Conservation (phyloP, 2,888 invertebrate species). For the Cylindroiulus punctatus region DNA sequence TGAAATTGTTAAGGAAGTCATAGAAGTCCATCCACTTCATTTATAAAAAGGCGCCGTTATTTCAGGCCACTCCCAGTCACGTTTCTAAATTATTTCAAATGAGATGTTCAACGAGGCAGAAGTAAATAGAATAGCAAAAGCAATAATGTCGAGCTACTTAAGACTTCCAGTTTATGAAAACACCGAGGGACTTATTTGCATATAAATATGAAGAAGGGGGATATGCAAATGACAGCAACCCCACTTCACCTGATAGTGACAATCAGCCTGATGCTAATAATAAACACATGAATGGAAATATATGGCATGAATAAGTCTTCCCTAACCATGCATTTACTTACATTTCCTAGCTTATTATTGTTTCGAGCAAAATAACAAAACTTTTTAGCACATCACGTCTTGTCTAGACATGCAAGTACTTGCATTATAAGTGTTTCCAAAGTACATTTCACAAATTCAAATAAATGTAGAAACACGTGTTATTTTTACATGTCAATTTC, state of each 20-base stretch:
- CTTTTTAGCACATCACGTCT: neutral
- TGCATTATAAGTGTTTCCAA: neutral
- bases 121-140: neutral
- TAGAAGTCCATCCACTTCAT: neutral
- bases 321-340: neutral
- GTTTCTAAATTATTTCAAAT: neutral
- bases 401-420: neutral
- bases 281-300: neutral
- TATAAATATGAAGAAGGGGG: slow-evolving; percentile 25
- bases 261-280: neutral
- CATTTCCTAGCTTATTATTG: neutral
- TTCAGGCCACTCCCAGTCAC: neutral
- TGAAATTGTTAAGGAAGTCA: neutral
- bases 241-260: neutral
- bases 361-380: neutral
- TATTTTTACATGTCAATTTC: neutral
- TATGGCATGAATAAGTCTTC: neutral
- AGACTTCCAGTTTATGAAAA: slow-evolving; percentile 2
- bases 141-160: slow-evolving; percentile 6
- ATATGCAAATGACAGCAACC: neutral
- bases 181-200: neutral
- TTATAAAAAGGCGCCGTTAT: neutral
- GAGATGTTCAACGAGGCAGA: neutral
- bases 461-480: neutral
- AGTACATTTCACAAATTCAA: neutral